These are phyloP conservation scores for Cettia cetti DNA, from an alignment of 2,113 vertebrate species.

Conservation along the genomic window DNA sequence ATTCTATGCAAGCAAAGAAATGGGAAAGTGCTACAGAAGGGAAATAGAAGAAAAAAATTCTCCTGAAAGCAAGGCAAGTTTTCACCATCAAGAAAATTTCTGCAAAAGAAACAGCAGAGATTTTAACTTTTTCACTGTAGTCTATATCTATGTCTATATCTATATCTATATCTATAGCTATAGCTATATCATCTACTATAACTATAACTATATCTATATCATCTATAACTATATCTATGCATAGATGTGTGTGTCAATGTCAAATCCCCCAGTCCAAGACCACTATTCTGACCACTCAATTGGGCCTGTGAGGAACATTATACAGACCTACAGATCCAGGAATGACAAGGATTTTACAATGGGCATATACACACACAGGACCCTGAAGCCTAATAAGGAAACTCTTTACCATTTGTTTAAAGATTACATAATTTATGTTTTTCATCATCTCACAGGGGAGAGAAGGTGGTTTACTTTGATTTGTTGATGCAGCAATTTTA, in stretches of 20 bases:
- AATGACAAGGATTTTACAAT: slow-evolving; percentile 66
- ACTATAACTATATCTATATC: background rate
- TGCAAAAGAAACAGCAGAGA: background rate
- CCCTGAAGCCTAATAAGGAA: slow-evolving; percentile 71
- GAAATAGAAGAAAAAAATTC: background rate
- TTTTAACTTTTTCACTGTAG: background rate
- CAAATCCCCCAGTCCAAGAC: slow-evolving; percentile 7
- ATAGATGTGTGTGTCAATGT: background rate
- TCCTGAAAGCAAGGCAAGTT: background rate
- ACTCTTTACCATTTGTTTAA: slow-evolving; percentile 72
- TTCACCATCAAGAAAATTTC: background rate
- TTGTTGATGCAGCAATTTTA: slow-evolving; percentile 68
- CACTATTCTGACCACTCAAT: slow-evolving; percentile 18
- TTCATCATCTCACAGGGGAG: slow-evolving; percentile 49
- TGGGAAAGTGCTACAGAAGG: background rate
- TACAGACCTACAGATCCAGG: slow-evolving; percentile 59
- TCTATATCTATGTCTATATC: background rate
- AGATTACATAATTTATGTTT: slow-evolving; percentile 71
- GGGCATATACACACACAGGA: slow-evolving; percentile 62
- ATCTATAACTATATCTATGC: background rate
- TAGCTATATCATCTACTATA: no score
- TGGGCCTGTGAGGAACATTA: slow-evolving; percentile 60
- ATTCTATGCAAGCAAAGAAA: background rate
- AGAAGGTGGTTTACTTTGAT: slow-evolving; percentile 63
- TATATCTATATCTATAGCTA: background rate